These are phyloP conservation scores for Notechis scutatus DNA, from an alignment of 2,113 vertebrate species.

Conservation along the genomic window DNA sequence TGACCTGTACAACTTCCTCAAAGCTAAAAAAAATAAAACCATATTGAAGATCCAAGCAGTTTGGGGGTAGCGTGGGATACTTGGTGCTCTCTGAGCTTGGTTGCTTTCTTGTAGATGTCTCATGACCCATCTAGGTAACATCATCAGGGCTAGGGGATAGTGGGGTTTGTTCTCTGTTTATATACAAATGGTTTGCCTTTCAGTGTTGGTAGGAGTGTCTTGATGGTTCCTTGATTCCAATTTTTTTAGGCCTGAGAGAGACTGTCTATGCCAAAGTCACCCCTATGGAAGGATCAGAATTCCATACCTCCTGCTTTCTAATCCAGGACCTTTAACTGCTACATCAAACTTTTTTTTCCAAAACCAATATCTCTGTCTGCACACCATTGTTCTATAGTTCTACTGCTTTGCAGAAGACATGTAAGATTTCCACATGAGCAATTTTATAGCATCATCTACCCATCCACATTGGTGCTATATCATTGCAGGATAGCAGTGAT, in stretches of 20 bases:
- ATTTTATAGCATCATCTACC: not conserved
- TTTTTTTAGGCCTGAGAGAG: not conserved
- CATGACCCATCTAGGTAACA: not conserved
- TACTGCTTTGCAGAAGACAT: not conserved
- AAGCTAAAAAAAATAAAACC: not conserved
- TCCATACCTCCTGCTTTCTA: not conserved
- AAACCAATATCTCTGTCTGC: not conserved
- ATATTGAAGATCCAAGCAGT: not conserved
- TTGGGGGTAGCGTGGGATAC: too few species aligned
- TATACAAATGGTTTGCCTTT: not conserved
- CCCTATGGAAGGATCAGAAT: not conserved
- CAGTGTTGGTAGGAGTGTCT: not conserved
- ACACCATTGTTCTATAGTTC: not conserved
- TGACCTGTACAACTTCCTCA: not conserved
- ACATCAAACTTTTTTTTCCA: not conserved
- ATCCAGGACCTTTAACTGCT: not conserved
- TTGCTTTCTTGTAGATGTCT: not conserved
- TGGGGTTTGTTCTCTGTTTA: not conserved
- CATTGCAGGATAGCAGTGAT: not conserved
- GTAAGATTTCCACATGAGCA: not conserved
- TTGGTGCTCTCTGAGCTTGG: not conserved
- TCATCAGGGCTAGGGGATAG: not conserved
- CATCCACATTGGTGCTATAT: not conserved
- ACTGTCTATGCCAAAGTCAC: not conserved
- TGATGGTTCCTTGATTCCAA: not conserved